phyloP scores from a whole-genome alignment of 2,797 vertebrate species.

The Pteropus rufus region DNA sequence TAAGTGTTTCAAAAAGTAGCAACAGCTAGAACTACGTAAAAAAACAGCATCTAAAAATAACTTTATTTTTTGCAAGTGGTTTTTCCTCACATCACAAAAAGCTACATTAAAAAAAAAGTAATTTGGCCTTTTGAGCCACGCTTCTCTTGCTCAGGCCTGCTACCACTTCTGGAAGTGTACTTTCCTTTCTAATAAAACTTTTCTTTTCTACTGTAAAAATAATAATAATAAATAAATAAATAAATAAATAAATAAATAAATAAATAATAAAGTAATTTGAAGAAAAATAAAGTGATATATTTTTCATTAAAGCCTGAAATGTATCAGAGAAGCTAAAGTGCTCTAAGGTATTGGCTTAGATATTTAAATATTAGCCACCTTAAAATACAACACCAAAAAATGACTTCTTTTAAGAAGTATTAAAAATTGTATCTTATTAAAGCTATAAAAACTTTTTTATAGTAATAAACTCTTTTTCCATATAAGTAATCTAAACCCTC shows the following conservation, averaged over 20 bases:
- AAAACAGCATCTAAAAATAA: slow-evolving; percentile 8
- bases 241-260: no score
- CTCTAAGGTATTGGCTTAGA: not conserved
- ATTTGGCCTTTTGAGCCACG: no score
- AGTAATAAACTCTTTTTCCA: not conserved
- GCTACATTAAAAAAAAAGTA: not conserved
- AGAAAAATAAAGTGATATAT: slow-evolving; percentile 1
- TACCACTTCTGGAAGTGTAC: no score
- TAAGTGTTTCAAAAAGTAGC: not conserved
- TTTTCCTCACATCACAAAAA: not conserved
- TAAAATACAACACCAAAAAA: slow-evolving; percentile 14
- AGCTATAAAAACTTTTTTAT: not conserved
- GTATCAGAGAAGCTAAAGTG: not conserved
- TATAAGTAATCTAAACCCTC: not conserved
- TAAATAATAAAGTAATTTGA: not conserved
- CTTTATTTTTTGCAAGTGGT: not conserved
- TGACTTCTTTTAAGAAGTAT: not conserved
- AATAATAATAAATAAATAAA: no score
- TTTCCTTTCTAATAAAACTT: no score
- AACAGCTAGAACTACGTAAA: not conserved
- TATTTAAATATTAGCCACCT: slow-evolving; percentile 38
- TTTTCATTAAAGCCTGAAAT: slow-evolving; percentile 39
- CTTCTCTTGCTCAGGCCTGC: no score
- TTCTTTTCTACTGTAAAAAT: not conserved
- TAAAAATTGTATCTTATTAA: not conserved